Conservation (phyloP, 2,113 vertebrate species). For the Pterocles orientalis region DNA sequence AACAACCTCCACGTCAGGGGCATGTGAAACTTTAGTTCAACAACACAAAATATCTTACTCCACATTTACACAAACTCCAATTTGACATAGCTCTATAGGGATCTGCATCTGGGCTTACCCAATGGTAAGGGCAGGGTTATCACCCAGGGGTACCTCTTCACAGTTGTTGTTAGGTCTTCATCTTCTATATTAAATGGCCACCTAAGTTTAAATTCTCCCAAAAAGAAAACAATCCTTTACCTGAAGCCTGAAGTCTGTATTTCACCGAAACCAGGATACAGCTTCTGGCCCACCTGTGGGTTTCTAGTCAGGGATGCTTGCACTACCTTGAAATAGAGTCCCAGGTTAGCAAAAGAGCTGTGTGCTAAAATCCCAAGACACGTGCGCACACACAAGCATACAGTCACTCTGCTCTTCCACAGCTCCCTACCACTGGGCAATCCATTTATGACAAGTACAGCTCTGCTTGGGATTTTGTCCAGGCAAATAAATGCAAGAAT, state of each 20-base stretch:
- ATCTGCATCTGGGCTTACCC: background rate
- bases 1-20: background rate
- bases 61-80: background rate
- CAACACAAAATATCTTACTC: background rate
- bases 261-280: background rate
- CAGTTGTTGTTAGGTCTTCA: background rate
- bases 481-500: background rate
- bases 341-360: background rate
- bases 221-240: background rate
- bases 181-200: background rate
- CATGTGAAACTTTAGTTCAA: background rate
- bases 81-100: background rate
- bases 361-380: background rate
- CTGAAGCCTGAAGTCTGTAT: background rate
- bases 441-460: fast-evolving
- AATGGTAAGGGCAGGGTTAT: background rate
- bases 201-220: background rate
- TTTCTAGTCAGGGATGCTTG: background rate
- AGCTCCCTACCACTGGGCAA: background rate
- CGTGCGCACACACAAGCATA: background rate
- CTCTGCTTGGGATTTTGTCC: background rate
- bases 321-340: background rate
- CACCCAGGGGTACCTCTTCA: background rate
- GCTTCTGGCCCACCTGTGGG: background rate
- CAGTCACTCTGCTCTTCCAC: background rate